phyloP scores from a whole-genome alignment of 2,797 vertebrate genomes.

The Tachyglossus aculeatus region DNA sequence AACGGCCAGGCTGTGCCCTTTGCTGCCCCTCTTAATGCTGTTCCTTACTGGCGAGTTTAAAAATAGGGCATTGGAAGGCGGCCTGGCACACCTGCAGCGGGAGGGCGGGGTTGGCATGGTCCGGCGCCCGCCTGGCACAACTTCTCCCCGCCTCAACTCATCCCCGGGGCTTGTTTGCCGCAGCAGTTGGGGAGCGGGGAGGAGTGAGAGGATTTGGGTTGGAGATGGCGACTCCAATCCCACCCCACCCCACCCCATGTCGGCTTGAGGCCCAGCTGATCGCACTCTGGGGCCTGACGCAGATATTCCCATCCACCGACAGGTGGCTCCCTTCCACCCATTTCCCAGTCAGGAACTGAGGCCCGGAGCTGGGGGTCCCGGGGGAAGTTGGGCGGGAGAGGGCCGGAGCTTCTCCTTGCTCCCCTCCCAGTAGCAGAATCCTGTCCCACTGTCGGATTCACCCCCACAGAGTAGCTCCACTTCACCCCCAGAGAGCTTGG shows the following conservation, averaged over 20 bases:
- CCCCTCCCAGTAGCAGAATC: background rate
- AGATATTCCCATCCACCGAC: no score
- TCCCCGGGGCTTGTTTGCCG: background rate
- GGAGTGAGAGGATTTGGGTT: background rate
- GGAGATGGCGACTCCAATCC: no score
- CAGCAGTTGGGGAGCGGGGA: background rate
- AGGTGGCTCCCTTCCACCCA: no score
- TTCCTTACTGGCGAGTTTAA: background rate
- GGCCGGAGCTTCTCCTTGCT: background rate
- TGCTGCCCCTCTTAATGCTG: background rate
- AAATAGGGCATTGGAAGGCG: background rate
- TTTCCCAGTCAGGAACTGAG: background rate
- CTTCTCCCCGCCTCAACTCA: no score
- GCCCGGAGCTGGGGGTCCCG: background rate
- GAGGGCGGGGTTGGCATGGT: no score
- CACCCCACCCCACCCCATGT: background rate
- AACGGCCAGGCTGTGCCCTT: background rate
- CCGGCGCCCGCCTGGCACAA: no score
- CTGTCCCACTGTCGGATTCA: background rate
- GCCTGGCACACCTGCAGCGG: background rate
- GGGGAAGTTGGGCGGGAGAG: background rate
- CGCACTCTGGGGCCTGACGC: no score
- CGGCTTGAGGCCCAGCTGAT: no score
- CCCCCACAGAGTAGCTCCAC: slow-evolving; percentile 78
- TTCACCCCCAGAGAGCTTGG: slow-evolving; percentile 83